Base-by-base conservation (phyloP, 2,797 vertebrate genomes). In the Mycteria americana region DNA sequence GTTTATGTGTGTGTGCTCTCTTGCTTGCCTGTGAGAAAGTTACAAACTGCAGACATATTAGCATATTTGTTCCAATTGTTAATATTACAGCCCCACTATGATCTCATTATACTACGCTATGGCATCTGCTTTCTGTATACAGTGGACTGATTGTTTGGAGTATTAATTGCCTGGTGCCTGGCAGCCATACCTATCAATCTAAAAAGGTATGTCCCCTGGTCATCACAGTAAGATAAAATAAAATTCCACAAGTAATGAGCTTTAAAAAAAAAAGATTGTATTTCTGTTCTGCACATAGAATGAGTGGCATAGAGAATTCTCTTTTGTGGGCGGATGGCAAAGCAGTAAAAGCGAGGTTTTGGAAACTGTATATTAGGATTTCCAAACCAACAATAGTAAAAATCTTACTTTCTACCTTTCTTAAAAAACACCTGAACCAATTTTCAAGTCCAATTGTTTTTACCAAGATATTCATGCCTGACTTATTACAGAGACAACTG, bases 211-310 rank as follows among this genome's bases (percentile, higher is more conserved):
- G 21, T 62, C 15, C 25, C 9, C 5, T 53, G 22, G 80, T 78
- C 21, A 67, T 87, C 39, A 89, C 82, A 93, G 46, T 59, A 80
- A 83, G 24, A 85, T 76, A 85, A 60, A 82, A 82, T 30, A 69
- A 37, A 91, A 93, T 53, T 78, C 37, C 30, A 43, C n/a, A 80
- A 60, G 43, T 30, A 63, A 76, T 41, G 8, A 57, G 23, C 23
- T 92, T 63, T 18, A 62, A 62, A 67, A 70, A 39, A 39, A 43
- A 70, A 54, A 45, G 5, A 10, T 31, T 23, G 1, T 57, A 24
- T 86, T 92, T 92, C 53, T 64, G 2, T 79, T 72, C 65, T 79
- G 35, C 21, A 24, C 16, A 7, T 59, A 14, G 41, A 84, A 65
- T 28, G 18, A 64, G 10, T 73, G 22, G 22, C 33, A 37, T 6